Evolutionary conservation across 2,888 invertebrate species (phyloP), one percentile per base, ranked within the genome.

Genomic region (Nipponacmea schrenckii): DNA sequence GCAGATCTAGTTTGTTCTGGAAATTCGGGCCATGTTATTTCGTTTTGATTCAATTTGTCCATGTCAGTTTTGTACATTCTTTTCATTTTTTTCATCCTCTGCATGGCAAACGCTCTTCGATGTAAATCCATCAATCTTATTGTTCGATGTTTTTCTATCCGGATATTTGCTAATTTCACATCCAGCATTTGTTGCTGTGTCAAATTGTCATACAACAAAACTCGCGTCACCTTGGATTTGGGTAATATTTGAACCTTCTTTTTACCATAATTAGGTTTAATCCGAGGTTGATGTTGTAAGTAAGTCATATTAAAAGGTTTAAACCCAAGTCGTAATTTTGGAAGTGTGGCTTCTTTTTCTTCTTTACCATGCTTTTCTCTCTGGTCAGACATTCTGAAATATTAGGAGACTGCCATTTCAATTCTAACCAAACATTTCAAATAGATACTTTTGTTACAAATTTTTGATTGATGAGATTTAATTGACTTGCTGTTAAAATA

Each of bases 161-260:
- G 78, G 7, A 85, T 79, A 26, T 79, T 70, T 0, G 81, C 79
- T 17, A 85, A 67, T 72, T 83, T 83, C 17, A 82, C 81, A 63
- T 84, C 81, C 27, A 86, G 77, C 79, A 85, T 83, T 71, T 84
- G 83, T 65, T 85, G 83, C 72, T 85, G 85, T 10, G 84, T 85
- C 0, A 83, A 81, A 68, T 86, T 86, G 74, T 86, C 86, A 69
- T 85, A 85, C 1, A 85, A 78, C 20, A 86, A 74, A 1, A 86
- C 86, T 15, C 84, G 76, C 1, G 83, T 80, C 12, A 86, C 67
- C 45, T 80, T 84, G 0, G 85, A 80, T 69, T 85, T 85, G n/a
- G 83, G 83, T 44, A 80, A 71, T 1, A 79, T 74, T n/a, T 77
- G 68, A 10, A 73, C 72, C 44, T 68, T 74, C 67, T 65, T 72